Conservation (phyloP, 2,888 invertebrate species). For the Cancer borealis region DNA sequence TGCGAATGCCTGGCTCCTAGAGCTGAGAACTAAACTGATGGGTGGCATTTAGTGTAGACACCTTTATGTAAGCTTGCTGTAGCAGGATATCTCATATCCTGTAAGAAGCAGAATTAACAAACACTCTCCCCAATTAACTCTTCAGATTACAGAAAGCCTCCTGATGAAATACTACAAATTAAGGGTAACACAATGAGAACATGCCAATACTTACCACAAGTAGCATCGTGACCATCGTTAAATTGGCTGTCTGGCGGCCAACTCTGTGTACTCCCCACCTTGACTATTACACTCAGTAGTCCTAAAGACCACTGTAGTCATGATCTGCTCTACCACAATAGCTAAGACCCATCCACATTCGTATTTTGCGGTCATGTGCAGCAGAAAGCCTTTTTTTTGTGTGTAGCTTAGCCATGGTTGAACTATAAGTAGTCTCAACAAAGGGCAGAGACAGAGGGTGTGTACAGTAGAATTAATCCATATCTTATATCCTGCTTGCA, state of each 20-base stretch:
- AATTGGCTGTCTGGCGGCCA: background rate
- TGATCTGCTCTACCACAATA: conserved; percentile 8
- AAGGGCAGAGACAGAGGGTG: conserved; percentile 6
- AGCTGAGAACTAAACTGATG: no score
- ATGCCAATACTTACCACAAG: background rate
- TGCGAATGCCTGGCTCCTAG: no score
- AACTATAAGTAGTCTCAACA: background rate
- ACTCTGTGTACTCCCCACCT: conserved; percentile 35
- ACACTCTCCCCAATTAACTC: no score
- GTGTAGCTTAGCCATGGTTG: conserved; percentile 61
- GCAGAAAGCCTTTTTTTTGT: conserved; percentile 67
- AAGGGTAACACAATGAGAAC: no score
- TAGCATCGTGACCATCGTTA: background rate
- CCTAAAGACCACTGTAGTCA: conserved; percentile 28
- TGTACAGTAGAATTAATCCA: background rate
- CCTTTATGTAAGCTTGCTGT: no score
- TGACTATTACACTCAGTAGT: conserved; percentile 21
- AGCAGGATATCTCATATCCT: no score
- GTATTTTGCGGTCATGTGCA: conserved; percentile 67
- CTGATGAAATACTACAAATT: no score
- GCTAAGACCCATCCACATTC: conserved; percentile 57
- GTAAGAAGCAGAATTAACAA: no score
- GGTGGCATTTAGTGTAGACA: no score
- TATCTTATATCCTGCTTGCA: background rate
- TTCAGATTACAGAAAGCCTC: no score